These are phyloP conservation scores for Merodon equestris DNA, from an alignment of 2,888 invertebrate species.

Conservation along the genomic window DNA sequence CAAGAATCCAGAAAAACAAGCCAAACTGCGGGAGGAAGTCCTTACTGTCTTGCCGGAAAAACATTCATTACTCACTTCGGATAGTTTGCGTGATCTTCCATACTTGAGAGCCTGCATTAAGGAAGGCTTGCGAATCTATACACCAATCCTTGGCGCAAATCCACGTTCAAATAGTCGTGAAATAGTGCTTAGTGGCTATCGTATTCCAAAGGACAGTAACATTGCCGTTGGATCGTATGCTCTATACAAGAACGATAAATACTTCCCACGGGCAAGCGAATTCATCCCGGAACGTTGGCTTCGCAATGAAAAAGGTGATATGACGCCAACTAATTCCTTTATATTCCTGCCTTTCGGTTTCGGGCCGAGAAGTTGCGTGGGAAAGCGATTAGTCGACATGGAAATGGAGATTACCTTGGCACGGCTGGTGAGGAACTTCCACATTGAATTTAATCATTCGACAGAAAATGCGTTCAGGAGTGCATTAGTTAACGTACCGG, in stretches of 20 bases:
- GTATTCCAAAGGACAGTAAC: constrained; percentile 83
- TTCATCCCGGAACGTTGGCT: constrained; percentile 89
- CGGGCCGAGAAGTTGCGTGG: constrained; percentile 82
- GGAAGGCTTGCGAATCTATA: constrained; percentile 82
- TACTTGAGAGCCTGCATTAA: constrained; percentile 86
- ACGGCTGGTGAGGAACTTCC: constrained; percentile 75
- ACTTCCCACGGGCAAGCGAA: constrained; percentile 81
- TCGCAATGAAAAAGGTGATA: constrained; percentile 60
- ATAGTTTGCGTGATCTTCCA: constrained; percentile 78
- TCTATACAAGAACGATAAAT: constrained; percentile 80
- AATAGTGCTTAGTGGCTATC: constrained; percentile 82
- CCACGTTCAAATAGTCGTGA: constrained; percentile 80
- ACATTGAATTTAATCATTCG: constrained; percentile 73
- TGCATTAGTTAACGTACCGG: constrained; percentile 75
- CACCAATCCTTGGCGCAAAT: constrained; percentile 81
- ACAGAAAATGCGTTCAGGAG: constrained; percentile 73
- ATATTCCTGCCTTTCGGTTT: constrained; percentile 73
- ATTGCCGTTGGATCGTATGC: constrained; percentile 85
- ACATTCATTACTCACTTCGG: constrained; percentile 75
- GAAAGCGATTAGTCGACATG: constrained; percentile 84
- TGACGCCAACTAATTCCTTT: constrained; percentile 70
- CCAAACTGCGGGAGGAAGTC: constrained; percentile 82
- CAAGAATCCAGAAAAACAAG: constrained; percentile 82
- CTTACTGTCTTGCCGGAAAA: constrained; percentile 76
- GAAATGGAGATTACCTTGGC: constrained; percentile 82